A percentile compares a stretch with the other conserved stretches of the same genome.
Evolutionary conservation across 2,888 invertebrate genomes (phyloP).

Genomic region (Clostera curtula): DNA sequence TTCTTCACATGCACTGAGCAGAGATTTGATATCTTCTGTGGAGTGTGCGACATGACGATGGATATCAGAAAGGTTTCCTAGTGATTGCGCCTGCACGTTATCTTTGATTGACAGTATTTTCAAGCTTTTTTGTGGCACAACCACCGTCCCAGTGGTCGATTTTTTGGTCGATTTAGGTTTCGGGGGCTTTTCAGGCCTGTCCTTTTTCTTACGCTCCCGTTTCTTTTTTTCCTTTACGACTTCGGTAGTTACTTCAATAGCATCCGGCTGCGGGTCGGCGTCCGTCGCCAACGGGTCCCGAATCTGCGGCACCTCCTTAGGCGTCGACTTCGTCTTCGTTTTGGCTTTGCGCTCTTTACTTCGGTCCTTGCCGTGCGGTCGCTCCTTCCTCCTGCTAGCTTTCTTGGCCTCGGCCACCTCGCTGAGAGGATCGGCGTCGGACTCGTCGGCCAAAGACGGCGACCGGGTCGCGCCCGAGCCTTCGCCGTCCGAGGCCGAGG

Average conservation of each 20-base stretch:
- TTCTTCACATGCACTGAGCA: no score
- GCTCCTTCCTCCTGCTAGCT: constrained; percentile 41
- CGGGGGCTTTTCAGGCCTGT: constrained; percentile 22
- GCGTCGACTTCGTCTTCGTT: constrained; percentile 13
- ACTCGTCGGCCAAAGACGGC: constrained; percentile 29
- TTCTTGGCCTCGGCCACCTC: constrained; percentile 32
- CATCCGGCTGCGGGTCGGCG: no score
- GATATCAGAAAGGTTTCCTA: no score
- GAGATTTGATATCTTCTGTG: no score
- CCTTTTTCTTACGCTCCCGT: constrained; percentile 10
- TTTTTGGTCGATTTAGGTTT: constrained; percentile 10
- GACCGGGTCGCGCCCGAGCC: no score
- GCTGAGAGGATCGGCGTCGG: constrained; percentile 50
- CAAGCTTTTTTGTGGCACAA: no score
- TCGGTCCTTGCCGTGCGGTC: constrained; percentile 48
- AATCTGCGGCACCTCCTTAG: constrained; percentile 21
- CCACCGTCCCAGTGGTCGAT: constrained; percentile 29
- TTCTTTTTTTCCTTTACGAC: constrained; percentile 20
- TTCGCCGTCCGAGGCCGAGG: no score
- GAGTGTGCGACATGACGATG: no score
- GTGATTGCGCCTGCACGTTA: constrained; percentile 10
- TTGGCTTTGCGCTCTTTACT: constrained; percentile 31
- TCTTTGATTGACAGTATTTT: constrained; percentile 32
- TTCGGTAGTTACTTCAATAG: constrained; percentile 22
- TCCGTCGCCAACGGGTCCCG: no score